Evolutionary conservation across 2,888 invertebrate species (phyloP), one percentile per base, ranked within the genome.

Genomic region (Troglohyphantes excavatus): DNA sequence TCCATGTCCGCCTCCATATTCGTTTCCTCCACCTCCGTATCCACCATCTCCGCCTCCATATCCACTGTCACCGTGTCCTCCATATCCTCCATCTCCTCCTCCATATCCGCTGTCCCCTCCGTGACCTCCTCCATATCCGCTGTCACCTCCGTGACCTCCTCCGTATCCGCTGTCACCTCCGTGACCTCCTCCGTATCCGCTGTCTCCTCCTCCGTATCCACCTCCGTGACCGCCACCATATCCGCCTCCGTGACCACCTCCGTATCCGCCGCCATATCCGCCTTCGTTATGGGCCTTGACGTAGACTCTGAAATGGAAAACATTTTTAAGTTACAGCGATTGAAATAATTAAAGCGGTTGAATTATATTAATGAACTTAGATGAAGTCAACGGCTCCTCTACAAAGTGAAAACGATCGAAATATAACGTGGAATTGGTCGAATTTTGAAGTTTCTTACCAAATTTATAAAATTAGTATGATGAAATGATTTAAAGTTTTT

Each of bases 11-110:
- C 96, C 84, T 2, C 82, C 79, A 13, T 68, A 53, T 23, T 39
- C 65, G 13, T 63, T 39, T 27, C 61, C 76, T 2, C 91, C 90
- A 94, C 95, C 0, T 75, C 75, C 89, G 67, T 73, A 73, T 33
- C 95, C 11, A 96, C 96, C 92, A 95, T 95, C 75, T 96, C 96
- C 92, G 96, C 96, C 0, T 95, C 95, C 92, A 96, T 96, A 0
- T 95, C 96, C n/a, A 96, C 96, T 7, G 95, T 96, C 0, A 95
- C 95, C 90, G 90, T 43, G 78, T 78, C 75, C 90, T 65, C 61
- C 91, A 59, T 61, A 88, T 29, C 79, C 89, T 6, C 75, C 96
- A n/a, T 96, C 90, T 6, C 85, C 96, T n/a, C 96, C 97, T n/a
- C n/a, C n/a, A 59, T 61, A 88, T 29, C 79, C 89, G 11, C 75